These are phyloP conservation scores for Idaea dimidiata DNA, from an alignment of 2,888 invertebrate species.

Conservation along the genomic window DNA sequence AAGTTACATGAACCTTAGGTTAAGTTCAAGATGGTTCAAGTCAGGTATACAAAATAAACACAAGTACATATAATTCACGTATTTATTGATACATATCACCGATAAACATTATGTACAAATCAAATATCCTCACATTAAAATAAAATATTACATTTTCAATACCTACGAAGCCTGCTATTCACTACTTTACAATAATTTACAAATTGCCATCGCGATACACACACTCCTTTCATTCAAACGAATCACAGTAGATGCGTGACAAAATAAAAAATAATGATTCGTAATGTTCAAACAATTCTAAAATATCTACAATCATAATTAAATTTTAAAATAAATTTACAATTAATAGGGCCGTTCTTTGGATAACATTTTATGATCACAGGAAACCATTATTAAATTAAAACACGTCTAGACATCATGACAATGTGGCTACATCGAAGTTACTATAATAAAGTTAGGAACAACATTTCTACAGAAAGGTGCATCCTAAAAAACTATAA, in stretches of 20 bases:
- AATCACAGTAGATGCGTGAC: neutral
- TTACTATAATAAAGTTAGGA: neutral
- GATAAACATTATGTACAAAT: constrained; percentile 69
- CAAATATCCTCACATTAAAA: constrained; percentile 56
- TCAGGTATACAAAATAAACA: neutral
- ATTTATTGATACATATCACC: constrained; percentile 68
- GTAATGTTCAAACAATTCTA: neutral
- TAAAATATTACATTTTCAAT: constrained; percentile 39
- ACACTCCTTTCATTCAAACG: neutral
- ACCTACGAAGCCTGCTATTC: constrained; percentile 23
- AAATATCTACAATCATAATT: neutral
- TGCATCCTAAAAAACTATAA: neutral
- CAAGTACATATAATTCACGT: constrained; percentile 28
- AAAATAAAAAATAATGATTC: neutral
- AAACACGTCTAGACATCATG: neutral
- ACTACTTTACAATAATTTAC: constrained; percentile 15
- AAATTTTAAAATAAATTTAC: neutral
- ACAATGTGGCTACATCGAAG: neutral
- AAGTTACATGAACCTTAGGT: no score
- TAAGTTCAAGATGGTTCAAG: no score
- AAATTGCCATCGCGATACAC: neutral
- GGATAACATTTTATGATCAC: neutral
- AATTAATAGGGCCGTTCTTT: constrained; percentile 1
- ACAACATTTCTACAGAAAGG: neutral
- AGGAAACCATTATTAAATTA: neutral